A percentile compares a stretch with the other conserved stretches of the same genome.
These are phyloP conservation scores for Eriocheir sinensis DNA, from an alignment of 1,140 invertebrate species.

Conservation along the genomic window DNA sequence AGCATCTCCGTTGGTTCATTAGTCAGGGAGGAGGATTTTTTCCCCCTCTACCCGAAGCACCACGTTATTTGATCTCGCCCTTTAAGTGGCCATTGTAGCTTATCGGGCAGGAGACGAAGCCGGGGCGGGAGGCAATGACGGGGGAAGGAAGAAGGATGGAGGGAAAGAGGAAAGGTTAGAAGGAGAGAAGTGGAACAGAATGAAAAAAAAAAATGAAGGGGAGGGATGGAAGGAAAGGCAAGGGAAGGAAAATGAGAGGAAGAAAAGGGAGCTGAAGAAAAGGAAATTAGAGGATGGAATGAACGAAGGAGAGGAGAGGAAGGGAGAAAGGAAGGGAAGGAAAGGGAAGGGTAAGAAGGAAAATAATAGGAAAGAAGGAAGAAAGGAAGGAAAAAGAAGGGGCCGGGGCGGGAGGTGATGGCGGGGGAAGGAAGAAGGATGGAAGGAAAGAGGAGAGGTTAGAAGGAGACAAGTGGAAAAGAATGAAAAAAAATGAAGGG, in stretches of 20 bases:
- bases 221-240: background rate
- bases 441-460: too few relatives aligned
- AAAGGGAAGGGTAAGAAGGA: too few relatives aligned
- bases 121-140: background rate
- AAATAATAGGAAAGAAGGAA: background rate
- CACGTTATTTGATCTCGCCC: background rate
- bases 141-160: background rate
- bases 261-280: background rate
- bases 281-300: background rate
- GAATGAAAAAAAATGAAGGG: background rate
- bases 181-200: background rate
- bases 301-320: background rate
- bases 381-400: background rate
- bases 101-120: background rate
- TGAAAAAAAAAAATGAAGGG: background rate
- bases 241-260: background rate
- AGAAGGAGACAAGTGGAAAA: background rate
- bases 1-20: slow-evolving; percentile 1
- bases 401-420: background rate
- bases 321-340: too few relatives aligned
- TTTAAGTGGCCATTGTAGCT: background rate
- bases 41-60: background rate
- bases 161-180: background rate
- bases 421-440: too few relatives aligned
- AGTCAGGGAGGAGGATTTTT: background rate